Percentiles rank a stretch among this genome's conserved stretches.
phyloP scores from a whole-genome alignment of 2,113 vertebrate genomes.

The Rhipidura dahli region DNA sequence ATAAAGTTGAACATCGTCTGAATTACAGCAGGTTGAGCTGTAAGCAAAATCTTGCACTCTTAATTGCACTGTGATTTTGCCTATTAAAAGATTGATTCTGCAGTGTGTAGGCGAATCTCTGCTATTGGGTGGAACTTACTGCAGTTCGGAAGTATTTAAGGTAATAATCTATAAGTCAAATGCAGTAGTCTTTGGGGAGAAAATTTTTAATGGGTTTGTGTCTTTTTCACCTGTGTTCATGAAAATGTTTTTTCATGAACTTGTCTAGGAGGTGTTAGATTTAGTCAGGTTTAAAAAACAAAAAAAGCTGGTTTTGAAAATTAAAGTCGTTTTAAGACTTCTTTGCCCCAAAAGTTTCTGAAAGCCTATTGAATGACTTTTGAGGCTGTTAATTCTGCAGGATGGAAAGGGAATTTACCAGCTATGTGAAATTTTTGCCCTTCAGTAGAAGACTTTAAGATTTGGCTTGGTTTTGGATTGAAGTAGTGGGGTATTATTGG shows the following conservation, averaged over 20 bases:
- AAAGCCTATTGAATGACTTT: background rate
- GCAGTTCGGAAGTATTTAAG: background rate
- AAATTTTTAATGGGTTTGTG: background rate
- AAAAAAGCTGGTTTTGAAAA: background rate
- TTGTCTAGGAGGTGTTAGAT: background rate
- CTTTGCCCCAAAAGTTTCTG: background rate
- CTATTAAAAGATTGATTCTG: slow-evolving; percentile 17
- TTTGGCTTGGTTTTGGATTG: background rate
- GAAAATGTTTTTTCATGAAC: background rate
- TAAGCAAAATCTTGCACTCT: background rate
- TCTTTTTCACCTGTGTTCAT: background rate
- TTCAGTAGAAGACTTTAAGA: background rate
- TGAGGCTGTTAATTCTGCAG: background rate
- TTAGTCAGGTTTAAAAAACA: background rate
- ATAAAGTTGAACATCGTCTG: background rate
- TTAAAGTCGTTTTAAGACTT: background rate
- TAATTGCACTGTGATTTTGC: background rate
- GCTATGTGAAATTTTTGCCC: background rate
- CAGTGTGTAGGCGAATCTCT: background rate
- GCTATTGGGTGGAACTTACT: background rate
- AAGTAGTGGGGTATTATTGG: background rate
- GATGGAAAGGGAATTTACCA: background rate
- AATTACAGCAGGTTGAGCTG: background rate
- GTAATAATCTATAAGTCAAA: background rate
- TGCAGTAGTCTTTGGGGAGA: background rate